Evolutionary conservation across 2,113 vertebrate genomes (phyloP), one percentile per base, ranked within the genome.

Genomic region (Aspiorhynchus laticeps): DNA sequence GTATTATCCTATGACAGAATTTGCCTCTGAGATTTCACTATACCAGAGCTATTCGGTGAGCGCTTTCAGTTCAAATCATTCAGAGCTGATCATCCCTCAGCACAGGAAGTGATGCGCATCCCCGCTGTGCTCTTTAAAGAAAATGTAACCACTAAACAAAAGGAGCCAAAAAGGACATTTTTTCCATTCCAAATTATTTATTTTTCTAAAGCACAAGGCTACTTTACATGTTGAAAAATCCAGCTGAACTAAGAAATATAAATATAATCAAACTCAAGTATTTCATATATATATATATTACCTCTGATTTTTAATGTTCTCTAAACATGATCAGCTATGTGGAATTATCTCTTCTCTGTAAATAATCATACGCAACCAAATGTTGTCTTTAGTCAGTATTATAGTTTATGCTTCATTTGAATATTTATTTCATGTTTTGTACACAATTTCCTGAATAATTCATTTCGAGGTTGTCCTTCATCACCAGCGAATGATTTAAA

Each of bases 81-180:
- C 51, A 56, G 43, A 75, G 41, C 73, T 46, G 38, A 75, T 26
- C 41, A 28, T 46, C 17, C 59, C 26, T 65, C n/a, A 86, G 87
- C 91, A 89, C 89, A 86, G 78, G 33, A 80, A 61, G 56, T 80
- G 56, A 41, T 17, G 53, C 12, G 21, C 21, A 38, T 59, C 77
- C 5, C 77, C 38, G 65, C 82, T 78, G 82, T 89, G 80, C 85
- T 89, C 87, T 90, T 91, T 89, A 87, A 93, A 93, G 89, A 87
- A 36, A 41, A 26, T 56, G 14, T 24, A 77, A 48, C 7, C 26
- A 56, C 26, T 51, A 53, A 69, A 36, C 77, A 11, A 46, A 14
- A 85, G 33, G n/a, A 48, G n/a, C 71, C n/a, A 61, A 53, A 63
- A 78, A 41, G 3, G 38, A 86, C 76, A 78, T 51, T 76, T 67